phyloP scores from a whole-genome alignment of 2,888 invertebrate species.

The Anorthoa munda region DNA sequence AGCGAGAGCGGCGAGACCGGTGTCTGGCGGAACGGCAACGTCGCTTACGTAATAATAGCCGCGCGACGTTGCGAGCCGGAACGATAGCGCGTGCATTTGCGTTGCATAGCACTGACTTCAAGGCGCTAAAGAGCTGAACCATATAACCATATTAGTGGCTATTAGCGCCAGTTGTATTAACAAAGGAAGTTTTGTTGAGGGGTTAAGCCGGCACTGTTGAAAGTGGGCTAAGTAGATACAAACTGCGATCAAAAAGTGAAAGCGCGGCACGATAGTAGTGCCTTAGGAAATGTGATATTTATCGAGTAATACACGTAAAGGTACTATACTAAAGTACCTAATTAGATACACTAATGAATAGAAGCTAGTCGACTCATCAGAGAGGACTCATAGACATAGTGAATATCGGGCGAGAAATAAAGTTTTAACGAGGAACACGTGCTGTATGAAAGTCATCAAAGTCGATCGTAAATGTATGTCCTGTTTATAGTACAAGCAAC shows the following conservation, averaged over 20 bases:
- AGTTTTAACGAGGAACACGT: constrained; percentile 73
- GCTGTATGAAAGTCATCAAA: constrained; percentile 68
- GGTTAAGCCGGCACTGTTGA: constrained; percentile 47
- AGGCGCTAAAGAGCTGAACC: constrained; percentile 76
- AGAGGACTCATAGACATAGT: constrained; percentile 37
- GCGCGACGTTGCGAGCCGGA: constrained; percentile 74
- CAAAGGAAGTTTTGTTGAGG: constrained; percentile 73
- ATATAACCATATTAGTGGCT: constrained; percentile 78
- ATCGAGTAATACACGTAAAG: constrained; percentile 35
- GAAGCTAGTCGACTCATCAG: neutral
- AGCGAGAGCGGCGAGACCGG: constrained; percentile 82
- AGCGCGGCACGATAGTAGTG: constrained; percentile 45
- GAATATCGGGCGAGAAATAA: constrained; percentile 64
- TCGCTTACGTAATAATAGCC: constrained; percentile 70
- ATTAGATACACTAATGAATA: neutral
- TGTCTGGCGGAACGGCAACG: constrained; percentile 85
- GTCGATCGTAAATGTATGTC: constrained; percentile 76
- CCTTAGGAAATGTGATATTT: constrained; percentile 36
- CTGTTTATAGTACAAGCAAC: constrained; percentile 67
- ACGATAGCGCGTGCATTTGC: constrained; percentile 65
- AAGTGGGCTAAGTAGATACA: constrained; percentile 65
- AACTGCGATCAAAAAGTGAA: constrained; percentile 62
- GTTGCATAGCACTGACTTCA: constrained; percentile 74
- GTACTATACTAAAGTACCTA: neutral
- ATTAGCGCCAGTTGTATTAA: constrained; percentile 75